Percentiles rank a stretch among this genome's conserved stretches.
phyloP scores from a whole-genome alignment of 2,797 vertebrate species.

The Eulemur coronatus region DNA sequence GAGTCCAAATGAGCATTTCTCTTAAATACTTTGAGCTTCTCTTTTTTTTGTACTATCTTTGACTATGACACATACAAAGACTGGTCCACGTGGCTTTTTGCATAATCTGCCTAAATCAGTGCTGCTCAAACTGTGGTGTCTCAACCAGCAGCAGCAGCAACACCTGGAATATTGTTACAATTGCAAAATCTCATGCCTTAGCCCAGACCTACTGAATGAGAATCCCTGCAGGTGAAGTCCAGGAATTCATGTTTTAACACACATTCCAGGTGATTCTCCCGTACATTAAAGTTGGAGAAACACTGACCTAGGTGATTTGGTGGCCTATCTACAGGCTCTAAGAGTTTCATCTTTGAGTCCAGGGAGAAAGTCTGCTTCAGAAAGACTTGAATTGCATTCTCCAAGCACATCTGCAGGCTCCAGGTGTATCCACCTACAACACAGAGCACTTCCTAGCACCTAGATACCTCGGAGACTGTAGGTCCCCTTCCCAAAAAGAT shows the following conservation, averaged over 20 bases:
- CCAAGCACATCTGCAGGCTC: background rate
- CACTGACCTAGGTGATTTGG: background rate
- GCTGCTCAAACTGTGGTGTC: background rate
- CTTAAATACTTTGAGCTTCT: background rate
- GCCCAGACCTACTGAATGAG: background rate
- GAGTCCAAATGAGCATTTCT: background rate
- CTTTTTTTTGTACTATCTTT: background rate
- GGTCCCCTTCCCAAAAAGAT: background rate
- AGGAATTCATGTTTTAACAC: background rate
- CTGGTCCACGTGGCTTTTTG: background rate
- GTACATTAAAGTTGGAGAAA: background rate
- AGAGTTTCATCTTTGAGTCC: background rate
- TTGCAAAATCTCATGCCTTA: background rate
- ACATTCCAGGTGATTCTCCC: background rate
- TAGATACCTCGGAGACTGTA: background rate
- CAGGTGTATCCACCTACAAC: background rate
- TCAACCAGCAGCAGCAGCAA: background rate
- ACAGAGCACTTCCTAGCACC: background rate
- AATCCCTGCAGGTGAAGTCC: background rate
- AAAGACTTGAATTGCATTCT: background rate
- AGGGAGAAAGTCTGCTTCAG: background rate
- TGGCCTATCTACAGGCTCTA: background rate
- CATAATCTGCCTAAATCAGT: background rate
- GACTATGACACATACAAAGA: background rate
- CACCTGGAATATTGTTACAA: background rate